These are phyloP conservation scores for Cotesia congregata DNA, from an alignment of 2,888 invertebrate species.

Conservation along the genomic window DNA sequence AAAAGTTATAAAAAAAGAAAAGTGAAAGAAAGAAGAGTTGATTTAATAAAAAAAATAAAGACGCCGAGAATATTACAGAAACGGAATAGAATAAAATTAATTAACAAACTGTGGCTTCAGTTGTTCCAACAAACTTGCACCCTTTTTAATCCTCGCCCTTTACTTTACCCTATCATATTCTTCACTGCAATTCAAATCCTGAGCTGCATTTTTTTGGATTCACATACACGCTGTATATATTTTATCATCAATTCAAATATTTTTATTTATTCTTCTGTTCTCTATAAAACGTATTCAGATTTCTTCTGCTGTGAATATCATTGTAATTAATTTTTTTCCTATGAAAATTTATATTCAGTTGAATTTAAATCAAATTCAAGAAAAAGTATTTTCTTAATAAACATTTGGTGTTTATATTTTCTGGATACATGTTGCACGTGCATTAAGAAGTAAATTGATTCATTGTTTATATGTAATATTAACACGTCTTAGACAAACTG, in stretches of 20 bases:
- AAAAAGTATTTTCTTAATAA: neutral
- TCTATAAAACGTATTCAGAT: neutral
- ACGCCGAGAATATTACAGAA: neutral
- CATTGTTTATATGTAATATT: neutral
- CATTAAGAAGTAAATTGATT: neutral
- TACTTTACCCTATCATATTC: neutral
- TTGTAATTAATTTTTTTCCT: too few relatives aligned
- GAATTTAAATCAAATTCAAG: neutral
- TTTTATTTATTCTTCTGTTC: neutral
- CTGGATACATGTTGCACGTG: neutral
- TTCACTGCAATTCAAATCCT: neutral
- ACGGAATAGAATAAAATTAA: neutral
- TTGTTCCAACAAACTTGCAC: neutral
- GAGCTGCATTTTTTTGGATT: conserved; percentile 21
- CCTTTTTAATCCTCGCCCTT: conserved; percentile 8
- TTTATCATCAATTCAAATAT: neutral
- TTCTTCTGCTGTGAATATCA: neutral
- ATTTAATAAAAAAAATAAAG: neutral
- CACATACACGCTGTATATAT: neutral
- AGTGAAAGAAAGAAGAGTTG: neutral
- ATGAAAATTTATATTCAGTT: too few relatives aligned
- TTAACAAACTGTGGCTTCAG: neutral
- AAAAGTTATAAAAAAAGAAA: neutral
- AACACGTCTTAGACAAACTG: neutral
- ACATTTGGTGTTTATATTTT: neutral